phyloP scores from a whole-genome alignment of 2,797 vertebrate genomes.

The Pseudopleuronectes americanus region DNA sequence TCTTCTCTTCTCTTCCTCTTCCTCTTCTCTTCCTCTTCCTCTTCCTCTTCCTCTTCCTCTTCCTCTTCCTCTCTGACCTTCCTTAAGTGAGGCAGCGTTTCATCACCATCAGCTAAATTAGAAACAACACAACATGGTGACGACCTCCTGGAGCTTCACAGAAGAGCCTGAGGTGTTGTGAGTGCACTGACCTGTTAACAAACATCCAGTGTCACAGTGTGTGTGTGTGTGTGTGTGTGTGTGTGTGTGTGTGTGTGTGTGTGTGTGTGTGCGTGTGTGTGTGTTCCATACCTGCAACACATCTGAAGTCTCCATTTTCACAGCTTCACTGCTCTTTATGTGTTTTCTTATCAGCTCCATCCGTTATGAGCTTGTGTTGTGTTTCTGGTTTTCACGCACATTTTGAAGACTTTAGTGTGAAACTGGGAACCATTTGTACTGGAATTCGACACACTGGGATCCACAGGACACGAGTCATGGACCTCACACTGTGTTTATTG shows the following conservation, averaged over 20 bases:
- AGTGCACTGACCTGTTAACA: constrained; percentile 43
- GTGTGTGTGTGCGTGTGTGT: not conserved
- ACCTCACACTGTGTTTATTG: not conserved
- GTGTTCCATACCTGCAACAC: not conserved
- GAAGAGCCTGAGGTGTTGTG: constrained; percentile 13
- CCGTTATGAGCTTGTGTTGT: not conserved
- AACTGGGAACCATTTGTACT: no score
- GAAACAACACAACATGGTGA: constrained; percentile 9
- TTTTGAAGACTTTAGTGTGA: not conserved
- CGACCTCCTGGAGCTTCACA: constrained; percentile 23
- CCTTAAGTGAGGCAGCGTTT: constrained; percentile 21
- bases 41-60: no score
- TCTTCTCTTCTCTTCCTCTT: no score
- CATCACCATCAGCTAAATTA: constrained; percentile 44
- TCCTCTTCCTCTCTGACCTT: constrained; percentile 37
- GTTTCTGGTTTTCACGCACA: not conserved
- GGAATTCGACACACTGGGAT: not conserved
- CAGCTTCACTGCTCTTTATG: not conserved
- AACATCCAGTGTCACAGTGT: not conserved
- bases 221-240: no score
- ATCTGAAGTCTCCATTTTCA: not conserved
- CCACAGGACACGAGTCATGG: not conserved
- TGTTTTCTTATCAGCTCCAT: not conserved
- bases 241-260: no score
- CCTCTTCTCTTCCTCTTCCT: no score